These are phyloP conservation scores for Lasioglossum zephyrum DNA, from an alignment of 2,888 invertebrate species.

Conservation along the genomic window DNA sequence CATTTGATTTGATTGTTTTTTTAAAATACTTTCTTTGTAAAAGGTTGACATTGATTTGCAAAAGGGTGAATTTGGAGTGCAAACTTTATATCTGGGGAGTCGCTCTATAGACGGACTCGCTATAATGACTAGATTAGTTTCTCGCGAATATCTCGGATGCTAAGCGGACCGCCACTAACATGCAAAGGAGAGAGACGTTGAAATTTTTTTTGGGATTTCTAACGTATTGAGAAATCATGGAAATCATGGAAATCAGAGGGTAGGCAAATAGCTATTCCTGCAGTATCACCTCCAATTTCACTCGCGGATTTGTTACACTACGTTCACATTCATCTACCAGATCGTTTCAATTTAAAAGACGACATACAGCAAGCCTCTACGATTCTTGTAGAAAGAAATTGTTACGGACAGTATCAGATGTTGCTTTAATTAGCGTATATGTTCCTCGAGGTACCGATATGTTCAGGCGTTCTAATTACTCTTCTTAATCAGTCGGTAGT, in stretches of 20 bases:
- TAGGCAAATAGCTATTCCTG: neutral
- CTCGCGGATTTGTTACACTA: slow-evolving; percentile 34
- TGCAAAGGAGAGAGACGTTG: neutral
- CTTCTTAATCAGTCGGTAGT: neutral
- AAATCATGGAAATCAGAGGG: neutral
- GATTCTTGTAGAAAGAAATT: slow-evolving; percentile 36
- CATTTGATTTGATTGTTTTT: too few relatives aligned
- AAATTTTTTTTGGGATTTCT: neutral
- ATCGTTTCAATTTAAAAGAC: slow-evolving; percentile 50
- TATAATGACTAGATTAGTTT: neutral
- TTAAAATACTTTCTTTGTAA: too few relatives aligned
- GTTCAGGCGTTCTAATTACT: slow-evolving; percentile 19
- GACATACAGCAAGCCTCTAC: slow-evolving; percentile 61
- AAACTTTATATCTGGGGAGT: neutral
- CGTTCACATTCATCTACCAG: slow-evolving; percentile 57
- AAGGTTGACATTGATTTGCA: too few relatives aligned
- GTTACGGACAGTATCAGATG: slow-evolving; percentile 13
- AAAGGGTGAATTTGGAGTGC: too few relatives aligned
- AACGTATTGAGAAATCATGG: neutral
- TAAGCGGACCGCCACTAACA: neutral
- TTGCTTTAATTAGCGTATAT: slow-evolving; percentile 11
- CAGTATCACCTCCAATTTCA: slow-evolving; percentile 11
- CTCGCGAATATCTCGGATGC: neutral
- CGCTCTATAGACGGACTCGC: neutral
- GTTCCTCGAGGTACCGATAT: neutral